Percentiles rank a stretch among this genome's conserved stretches.
Evolutionary conservation across 2,113 vertebrate species (phyloP).

Genomic region (Pimephales promelas): DNA sequence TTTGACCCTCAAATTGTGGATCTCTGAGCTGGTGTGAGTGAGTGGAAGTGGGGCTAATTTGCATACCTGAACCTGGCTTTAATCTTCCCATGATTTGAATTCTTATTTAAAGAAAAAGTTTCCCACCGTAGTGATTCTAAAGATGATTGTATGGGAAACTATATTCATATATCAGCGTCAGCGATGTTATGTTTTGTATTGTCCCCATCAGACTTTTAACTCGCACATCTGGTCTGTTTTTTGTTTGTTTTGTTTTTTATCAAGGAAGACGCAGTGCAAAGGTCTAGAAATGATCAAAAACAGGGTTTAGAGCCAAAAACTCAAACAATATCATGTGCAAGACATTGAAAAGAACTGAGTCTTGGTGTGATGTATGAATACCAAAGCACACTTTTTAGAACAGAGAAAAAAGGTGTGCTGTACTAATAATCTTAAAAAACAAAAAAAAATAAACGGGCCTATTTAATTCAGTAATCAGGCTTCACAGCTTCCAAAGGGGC

Average conservation of each 20-base stretch:
- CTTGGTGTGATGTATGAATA: too few species aligned
- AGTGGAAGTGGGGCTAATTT: too few species aligned
- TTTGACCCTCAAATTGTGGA: too few species aligned
- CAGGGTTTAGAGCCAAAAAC: background rate
- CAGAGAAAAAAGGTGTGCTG: background rate
- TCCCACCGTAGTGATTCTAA: background rate
- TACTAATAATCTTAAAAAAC: background rate
- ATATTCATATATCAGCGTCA: too few species aligned
- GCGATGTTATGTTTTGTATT: too few species aligned
- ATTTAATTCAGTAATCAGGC: background rate
- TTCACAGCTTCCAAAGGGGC: background rate
- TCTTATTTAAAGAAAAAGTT: background rate
- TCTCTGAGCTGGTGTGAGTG: too few species aligned
- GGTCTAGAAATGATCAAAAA: background rate
- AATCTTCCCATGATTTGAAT: background rate
- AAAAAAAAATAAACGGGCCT: background rate
- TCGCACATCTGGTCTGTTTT: too few species aligned
- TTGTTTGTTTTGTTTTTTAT: too few species aligned
- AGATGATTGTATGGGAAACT: background rate
- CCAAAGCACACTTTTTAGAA: background rate
- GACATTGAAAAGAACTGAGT: background rate
- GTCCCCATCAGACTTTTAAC: background rate
- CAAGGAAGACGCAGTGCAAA: too few species aligned
- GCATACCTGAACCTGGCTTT: too few species aligned
- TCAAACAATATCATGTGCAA: background rate